A percentile compares a stretch with the other conserved stretches of the same genome.
These are phyloP conservation scores for Capreolus pygargus DNA, from an alignment of 2,113 vertebrate genomes.

Conservation along the genomic window DNA sequence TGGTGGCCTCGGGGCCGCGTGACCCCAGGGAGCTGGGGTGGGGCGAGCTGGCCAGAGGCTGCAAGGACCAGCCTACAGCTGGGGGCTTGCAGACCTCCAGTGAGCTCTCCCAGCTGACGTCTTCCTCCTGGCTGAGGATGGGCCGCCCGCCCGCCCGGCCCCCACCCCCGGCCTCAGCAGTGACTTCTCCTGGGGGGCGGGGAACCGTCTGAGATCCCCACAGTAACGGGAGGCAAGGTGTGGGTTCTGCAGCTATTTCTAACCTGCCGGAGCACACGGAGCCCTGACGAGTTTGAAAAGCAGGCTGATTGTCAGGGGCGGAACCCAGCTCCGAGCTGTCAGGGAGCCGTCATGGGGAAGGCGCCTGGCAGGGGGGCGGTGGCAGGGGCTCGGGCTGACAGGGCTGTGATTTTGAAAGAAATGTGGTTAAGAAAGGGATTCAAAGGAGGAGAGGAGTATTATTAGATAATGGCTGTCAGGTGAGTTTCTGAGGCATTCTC, in stretches of 20 bases:
- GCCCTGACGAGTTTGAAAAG: conserved; percentile 44
- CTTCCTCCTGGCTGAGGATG: background rate
- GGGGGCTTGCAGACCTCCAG: background rate
- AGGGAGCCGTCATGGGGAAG: conserved; percentile 30
- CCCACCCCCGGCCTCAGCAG: background rate
- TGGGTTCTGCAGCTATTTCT: conserved; percentile 63
- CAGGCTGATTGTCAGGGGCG: conserved; percentile 73
- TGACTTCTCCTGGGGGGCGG: background rate
- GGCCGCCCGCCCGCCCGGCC: fast-evolving
- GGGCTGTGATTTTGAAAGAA: conserved; percentile 74
- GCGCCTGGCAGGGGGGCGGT: conserved; percentile 67
- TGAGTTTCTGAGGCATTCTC: conserved; percentile 64
- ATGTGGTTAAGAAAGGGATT: conserved; percentile 58
- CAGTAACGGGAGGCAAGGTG: background rate
- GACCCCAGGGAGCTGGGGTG: background rate
- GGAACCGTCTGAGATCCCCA: background rate
- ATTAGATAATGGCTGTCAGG: conserved; percentile 72
- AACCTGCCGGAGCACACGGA: background rate
- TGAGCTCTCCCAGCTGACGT: too few species aligned
- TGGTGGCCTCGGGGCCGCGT: fast-evolving
- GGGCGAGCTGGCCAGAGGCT: background rate
- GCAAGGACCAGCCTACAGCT: background rate
- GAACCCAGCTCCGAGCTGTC: conserved; percentile 59
- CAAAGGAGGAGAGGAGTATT: conserved; percentile 69
- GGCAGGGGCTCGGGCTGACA: conserved; percentile 66